Percentiles rank a stretch among this genome's conserved stretches.
Conservation (phyloP, 2,113 vertebrate species). For the Periophthalmus modestus region DNA sequence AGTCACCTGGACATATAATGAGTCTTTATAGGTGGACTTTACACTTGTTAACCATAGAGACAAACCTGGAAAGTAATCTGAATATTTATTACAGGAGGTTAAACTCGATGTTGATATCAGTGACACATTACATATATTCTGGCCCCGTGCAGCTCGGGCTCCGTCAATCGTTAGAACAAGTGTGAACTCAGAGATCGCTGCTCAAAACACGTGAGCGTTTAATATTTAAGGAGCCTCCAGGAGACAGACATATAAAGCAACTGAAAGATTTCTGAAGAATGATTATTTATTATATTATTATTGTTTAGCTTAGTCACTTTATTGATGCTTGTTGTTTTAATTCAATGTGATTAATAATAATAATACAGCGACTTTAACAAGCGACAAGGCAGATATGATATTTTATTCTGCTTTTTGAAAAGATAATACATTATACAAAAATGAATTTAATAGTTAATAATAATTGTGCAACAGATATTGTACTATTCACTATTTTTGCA, state of each 20-base stretch:
- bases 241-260: not conserved
- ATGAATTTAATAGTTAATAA: too few species aligned
- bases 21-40: conserved; percentile 14
- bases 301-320: too few species aligned
- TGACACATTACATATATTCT: conserved; percentile 14
- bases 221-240: not conserved
- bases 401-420: too few species aligned
- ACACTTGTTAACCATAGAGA: not conserved
- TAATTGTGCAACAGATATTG: too few species aligned
- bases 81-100: conserved; percentile 10
- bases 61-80: conserved; percentile 15
- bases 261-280: too few species aligned
- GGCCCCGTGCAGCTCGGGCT: not conserved
- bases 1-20: not conserved
- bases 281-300: too few species aligned
- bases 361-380: too few species aligned
- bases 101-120: not conserved
- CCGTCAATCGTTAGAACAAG: conserved; percentile 40
- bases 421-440: too few species aligned
- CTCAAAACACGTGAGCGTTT: not conserved
- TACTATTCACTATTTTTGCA: too few species aligned
- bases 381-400: too few species aligned
- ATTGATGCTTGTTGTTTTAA: too few species aligned
- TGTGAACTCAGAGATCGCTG: not conserved
- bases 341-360: too few species aligned